These are phyloP conservation scores for Stomatorhinus walkeri DNA, from an alignment of 2,797 vertebrate species.

Conservation along the genomic window DNA sequence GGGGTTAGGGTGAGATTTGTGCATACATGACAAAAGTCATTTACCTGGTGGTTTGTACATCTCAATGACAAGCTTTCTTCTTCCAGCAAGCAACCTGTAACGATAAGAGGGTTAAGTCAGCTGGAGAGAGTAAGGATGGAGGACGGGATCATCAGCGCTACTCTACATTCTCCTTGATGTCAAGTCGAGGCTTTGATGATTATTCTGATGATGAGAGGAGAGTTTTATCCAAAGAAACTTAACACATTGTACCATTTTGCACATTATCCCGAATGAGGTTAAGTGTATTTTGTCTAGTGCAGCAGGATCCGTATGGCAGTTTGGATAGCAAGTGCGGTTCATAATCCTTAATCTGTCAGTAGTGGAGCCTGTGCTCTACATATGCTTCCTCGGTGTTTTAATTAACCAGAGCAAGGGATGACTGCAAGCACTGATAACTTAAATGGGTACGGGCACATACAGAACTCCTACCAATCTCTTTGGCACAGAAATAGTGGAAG, in stretches of 20 bases:
- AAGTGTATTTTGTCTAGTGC: background rate
- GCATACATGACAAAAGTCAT: background rate
- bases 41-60: constrained; percentile 94
- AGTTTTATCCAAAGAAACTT: constrained; percentile 8
- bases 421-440: background rate
- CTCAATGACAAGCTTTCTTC: constrained; percentile 95
- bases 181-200: background rate
- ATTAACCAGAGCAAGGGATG: background rate
- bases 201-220: background rate
- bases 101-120: background rate
- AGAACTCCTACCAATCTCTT: constrained; percentile 80
- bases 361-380: background rate
- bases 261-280: background rate
- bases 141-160: background rate
- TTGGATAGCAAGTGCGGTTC: background rate
- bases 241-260: background rate
- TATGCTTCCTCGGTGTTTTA: background rate
- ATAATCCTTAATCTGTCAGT: background rate
- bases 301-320: background rate
- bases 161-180: background rate
- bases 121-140: background rate
- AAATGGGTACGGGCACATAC: background rate
- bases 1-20: background rate
- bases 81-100: constrained; percentile 79
- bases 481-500: constrained; percentile 93